A percentile compares a stretch with the other conserved stretches of the same genome.
Evolutionary conservation across 2,797 vertebrate species (phyloP).

Genomic region (Anguilla anguilla): DNA sequence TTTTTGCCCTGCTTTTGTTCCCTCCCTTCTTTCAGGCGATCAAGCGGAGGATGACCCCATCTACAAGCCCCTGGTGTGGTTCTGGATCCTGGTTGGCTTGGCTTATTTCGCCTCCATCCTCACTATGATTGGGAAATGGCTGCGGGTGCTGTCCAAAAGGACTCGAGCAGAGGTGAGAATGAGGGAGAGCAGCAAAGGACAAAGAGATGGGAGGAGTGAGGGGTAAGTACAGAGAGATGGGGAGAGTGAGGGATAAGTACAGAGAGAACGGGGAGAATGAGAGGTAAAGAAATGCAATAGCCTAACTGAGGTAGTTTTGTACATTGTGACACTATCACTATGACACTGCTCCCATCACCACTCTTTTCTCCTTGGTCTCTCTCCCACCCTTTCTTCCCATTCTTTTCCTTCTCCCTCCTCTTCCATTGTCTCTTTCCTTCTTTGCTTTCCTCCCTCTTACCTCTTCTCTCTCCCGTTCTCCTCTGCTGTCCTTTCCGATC

Average conservation of each 20-base stretch:
- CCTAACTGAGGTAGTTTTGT: background rate
- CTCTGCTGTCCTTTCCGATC: background rate
- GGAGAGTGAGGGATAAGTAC: background rate
- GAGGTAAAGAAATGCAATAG: background rate
- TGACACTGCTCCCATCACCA: background rate
- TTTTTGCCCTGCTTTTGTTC: background rate
- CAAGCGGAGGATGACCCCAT: conserved; percentile 59
- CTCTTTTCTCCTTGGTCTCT: background rate
- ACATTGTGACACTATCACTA: background rate
- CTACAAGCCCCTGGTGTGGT: conserved; percentile 86
- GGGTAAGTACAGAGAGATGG: background rate
- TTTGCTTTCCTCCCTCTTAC: conserved; percentile 2
- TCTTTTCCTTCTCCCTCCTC: background rate
- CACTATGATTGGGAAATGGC: conserved; percentile 92
- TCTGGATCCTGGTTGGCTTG: conserved; percentile 91
- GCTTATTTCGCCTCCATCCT: conserved; percentile 93
- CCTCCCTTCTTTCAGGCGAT: conserved; percentile 63
- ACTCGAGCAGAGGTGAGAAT: conserved; percentile 84
- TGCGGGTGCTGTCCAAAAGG: conserved; percentile 82
- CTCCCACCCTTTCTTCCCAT: background rate
- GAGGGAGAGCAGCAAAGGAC: background rate
- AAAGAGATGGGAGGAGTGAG: background rate
- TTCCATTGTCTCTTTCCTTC: background rate
- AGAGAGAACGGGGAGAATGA: background rate
- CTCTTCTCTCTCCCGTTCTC: conserved; percentile 17